These are phyloP conservation scores for Ophion costatus DNA, from an alignment of 2,888 invertebrate species.

Conservation along the genomic window DNA sequence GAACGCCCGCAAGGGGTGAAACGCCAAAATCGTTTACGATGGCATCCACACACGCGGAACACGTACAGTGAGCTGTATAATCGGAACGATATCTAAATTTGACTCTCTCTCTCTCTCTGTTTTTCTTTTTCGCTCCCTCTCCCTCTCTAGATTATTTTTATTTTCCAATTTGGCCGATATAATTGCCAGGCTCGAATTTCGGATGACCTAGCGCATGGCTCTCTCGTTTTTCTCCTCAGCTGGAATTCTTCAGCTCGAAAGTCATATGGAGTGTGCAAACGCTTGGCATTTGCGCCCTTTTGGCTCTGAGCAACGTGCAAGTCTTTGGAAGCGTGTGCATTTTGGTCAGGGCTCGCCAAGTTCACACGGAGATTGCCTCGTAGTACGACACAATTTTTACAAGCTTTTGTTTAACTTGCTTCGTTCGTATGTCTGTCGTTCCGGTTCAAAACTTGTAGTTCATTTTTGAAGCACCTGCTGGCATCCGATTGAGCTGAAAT, in stretches of 20 bases:
- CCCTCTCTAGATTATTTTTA: background rate
- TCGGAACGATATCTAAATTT: constrained; percentile 30
- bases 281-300: background rate
- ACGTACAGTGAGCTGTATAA: background rate
- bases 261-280: too few species aligned
- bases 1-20: background rate
- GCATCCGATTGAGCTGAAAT: too few species aligned
- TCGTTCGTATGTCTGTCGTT: too few species aligned
- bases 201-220: background rate
- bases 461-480: too few species aligned
- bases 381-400: constrained; percentile 3
- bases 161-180: constrained; percentile 18
- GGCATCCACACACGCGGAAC: background rate
- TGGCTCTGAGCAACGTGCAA: background rate
- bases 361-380: background rate
- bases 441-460: too few species aligned
- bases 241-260: too few species aligned
- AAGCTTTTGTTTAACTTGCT: too few species aligned
- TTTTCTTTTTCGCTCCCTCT: background rate
- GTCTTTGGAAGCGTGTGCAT: background rate
- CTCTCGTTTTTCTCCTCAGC: too few species aligned
- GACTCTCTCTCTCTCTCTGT: background rate
- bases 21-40: background rate
- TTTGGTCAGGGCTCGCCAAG: background rate
- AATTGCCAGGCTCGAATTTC: constrained; percentile 1